Percentiles rank a stretch among this genome's conserved stretches.
phyloP scores from a whole-genome alignment of 2,113 vertebrate species.

The Bubalus kerabau region DNA sequence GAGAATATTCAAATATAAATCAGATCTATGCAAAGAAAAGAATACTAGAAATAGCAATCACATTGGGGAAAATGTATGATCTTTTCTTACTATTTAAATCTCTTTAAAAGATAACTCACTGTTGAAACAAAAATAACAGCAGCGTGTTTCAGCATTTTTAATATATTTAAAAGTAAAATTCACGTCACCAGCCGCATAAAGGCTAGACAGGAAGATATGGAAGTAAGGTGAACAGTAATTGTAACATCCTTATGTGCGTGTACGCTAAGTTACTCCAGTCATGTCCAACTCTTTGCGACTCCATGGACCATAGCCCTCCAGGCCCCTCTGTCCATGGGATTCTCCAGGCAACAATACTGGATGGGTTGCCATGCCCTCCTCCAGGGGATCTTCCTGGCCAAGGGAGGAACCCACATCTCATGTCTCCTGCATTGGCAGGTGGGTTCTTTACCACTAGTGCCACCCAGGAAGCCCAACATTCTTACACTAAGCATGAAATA shows the following conservation, averaged over 20 bases:
- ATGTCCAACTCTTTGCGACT: background rate
- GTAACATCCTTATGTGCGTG: background rate
- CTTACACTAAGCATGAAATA: background rate
- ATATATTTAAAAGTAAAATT: background rate
- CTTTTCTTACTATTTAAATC: background rate
- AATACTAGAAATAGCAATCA: background rate
- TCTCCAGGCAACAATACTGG: background rate
- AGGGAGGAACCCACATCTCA: background rate
- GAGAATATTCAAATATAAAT: background rate
- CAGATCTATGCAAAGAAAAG: background rate
- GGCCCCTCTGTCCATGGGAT: background rate
- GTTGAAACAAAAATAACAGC: background rate
- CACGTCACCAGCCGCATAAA: background rate
- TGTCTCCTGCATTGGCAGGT: background rate
- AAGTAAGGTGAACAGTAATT: background rate
- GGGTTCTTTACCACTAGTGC: background rate
- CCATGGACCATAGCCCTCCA: background rate
- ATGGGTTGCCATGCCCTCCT: background rate
- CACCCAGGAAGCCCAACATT: background rate
- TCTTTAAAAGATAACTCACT: background rate
- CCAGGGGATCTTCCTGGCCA: background rate
- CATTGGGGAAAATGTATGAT: background rate
- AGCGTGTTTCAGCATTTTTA: background rate
- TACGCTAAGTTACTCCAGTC: background rate
- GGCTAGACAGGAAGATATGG: background rate